phyloP scores from a whole-genome alignment of 2,888 invertebrate species.

The Myathropa florea region DNA sequence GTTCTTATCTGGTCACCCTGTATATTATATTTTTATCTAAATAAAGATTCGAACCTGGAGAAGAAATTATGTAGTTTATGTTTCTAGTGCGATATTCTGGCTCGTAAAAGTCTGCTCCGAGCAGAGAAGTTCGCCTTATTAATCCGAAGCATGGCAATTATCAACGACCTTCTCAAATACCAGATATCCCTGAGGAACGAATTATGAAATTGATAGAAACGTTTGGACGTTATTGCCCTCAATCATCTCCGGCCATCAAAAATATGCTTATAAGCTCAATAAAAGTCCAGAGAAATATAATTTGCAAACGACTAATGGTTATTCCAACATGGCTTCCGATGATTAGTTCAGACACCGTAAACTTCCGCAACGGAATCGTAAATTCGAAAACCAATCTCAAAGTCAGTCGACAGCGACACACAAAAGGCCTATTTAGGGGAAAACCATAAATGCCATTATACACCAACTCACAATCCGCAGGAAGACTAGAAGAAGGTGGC shows the following conservation, averaged over 20 bases:
- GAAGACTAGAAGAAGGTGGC: too few species aligned
- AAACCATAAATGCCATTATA: too few species aligned
- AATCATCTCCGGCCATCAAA: background rate
- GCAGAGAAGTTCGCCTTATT: background rate
- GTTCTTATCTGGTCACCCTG: too few species aligned
- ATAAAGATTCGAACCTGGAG: too few species aligned
- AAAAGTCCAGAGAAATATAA: background rate
- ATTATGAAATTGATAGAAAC: background rate
- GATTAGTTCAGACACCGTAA: background rate
- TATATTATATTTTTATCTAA: too few species aligned
- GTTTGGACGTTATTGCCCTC: background rate
- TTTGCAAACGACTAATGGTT: background rate
- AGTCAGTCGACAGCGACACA: background rate
- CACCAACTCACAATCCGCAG: too few species aligned
- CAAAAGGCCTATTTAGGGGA: background rate
- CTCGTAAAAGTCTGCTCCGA: too few species aligned
- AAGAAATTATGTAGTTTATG: too few species aligned
- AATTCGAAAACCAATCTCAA: background rate
- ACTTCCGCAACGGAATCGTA: background rate
- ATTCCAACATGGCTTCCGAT: background rate
- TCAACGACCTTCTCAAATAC: background rate
- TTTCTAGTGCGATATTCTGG: too few species aligned
- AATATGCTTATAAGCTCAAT: background rate
- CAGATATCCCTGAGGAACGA: background rate
- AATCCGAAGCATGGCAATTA: background rate